phyloP scores from a whole-genome alignment of 2,888 invertebrate species.

The Acronicta aceris region DNA sequence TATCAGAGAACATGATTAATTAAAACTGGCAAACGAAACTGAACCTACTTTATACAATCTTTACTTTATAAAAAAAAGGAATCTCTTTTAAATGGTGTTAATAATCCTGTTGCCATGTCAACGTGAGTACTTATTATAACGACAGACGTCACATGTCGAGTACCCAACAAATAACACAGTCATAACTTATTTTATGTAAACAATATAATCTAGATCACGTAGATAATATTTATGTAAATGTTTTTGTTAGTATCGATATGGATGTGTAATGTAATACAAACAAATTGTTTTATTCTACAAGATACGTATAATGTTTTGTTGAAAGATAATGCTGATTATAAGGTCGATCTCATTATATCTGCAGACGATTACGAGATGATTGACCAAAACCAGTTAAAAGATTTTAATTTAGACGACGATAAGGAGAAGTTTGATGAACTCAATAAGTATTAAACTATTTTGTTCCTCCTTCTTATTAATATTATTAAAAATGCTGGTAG shows the following conservation, averaged over 20 bases:
- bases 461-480: not conserved
- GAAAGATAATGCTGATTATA: constrained; percentile 63
- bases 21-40: not conserved
- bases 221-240: constrained; percentile 27
- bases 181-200: not conserved
- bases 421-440: constrained; percentile 49
- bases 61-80: too few relatives aligned
- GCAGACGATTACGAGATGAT: constrained; percentile 70
- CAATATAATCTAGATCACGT: not conserved
- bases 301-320: constrained; percentile 57
- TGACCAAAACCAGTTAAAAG: constrained; percentile 40
- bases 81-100: too few relatives aligned
- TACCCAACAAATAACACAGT: not conserved
- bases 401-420: constrained; percentile 44
- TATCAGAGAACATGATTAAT: too few relatives aligned
- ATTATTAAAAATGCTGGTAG: too few relatives aligned
- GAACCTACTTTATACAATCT: not conserved
- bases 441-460: constrained; percentile 53
- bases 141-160: constrained; percentile 17
- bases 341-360: constrained; percentile 62
- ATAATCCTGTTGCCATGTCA: constrained; percentile 9
- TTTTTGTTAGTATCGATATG: constrained; percentile 45
- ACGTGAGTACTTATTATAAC: not conserved
- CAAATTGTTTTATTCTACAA: constrained; percentile 45
- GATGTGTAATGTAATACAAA: constrained; percentile 36